Percentiles rank a stretch among this genome's conserved stretches.
phyloP scores from a whole-genome alignment of 2,113 vertebrate genomes.

The Apistogramma diplotaenia region DNA sequence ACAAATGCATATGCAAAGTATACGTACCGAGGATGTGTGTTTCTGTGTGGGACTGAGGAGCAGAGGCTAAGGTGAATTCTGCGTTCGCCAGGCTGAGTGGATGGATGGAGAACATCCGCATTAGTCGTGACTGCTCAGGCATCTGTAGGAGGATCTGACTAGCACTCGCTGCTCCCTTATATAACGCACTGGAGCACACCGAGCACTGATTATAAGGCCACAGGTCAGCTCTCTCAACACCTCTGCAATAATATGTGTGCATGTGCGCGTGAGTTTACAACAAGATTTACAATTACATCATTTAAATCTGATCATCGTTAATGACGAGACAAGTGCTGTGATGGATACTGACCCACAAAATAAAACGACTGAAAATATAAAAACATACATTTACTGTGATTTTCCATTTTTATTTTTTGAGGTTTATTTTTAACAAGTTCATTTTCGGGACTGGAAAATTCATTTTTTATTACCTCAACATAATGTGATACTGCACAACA shows the following conservation, averaged over 20 bases:
- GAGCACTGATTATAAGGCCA: constrained; percentile 66
- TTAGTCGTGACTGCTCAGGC: constrained; percentile 80
- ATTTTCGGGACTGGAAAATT: not conserved
- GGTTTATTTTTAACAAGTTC: not conserved
- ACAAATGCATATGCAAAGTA: not conserved
- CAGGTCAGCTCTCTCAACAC: constrained; percentile 74
- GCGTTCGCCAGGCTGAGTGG: constrained; percentile 48
- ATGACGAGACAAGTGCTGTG: not conserved
- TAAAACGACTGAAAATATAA: not conserved
- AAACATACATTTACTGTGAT: not conserved
- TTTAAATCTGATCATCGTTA: not conserved
- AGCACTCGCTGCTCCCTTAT: constrained; percentile 71
- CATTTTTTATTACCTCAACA: not conserved
- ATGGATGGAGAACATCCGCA: constrained; percentile 65
- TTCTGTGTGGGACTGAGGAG: constrained; percentile 35
- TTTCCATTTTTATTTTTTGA: not conserved
- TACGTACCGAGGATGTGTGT: constrained; percentile 4
- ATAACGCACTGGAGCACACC: constrained; percentile 66
- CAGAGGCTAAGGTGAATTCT: constrained; percentile 55
- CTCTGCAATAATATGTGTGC: constrained; percentile 53
- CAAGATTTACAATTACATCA: constrained; percentile 15
- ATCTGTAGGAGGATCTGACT: constrained; percentile 81
- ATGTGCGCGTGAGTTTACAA: not conserved
- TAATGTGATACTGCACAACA: not conserved
- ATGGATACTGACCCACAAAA: not conserved